Base-by-base conservation (phyloP, 2,113 vertebrate genomes). In the Triplophysa rosa region DNA sequence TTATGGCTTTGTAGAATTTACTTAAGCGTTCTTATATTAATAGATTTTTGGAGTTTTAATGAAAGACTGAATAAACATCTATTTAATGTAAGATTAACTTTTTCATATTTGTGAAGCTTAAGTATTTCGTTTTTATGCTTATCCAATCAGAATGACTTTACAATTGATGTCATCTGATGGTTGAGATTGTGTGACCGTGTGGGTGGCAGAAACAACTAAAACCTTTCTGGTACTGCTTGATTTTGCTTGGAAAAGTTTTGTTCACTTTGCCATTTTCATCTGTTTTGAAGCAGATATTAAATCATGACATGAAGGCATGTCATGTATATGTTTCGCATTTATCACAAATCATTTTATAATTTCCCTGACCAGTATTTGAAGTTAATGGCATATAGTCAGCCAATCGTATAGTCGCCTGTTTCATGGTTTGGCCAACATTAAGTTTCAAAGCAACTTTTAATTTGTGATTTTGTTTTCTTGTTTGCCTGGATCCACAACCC, bases 201-300 rank as follows among this genome's bases (percentile, higher is more conserved):
- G 68, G 49, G 70, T 73, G 70, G 70, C 70, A 73, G 29, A 73
- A 73, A 73, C 56, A 73, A 24, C 26, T 21, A 58, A 72, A 72
- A 72, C 19, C 16, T 59, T 23, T 71, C 52, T 23, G 29, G 19
- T 33, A 14, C 56, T 58, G 68, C 13, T 13, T 37, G 11, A 52
- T 17, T 52, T 52, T 52, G 49, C 49, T 52, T 58, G n/a, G n/a
- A 58, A 61, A 42, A 61, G 19, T 2, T 71, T 71, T 58, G 52
- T 58, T 71, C 13, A 29, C 17, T 70, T 56, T 1, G 19, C 52
- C 19, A 23, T 71, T 71, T 71, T 8, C 54, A 73, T 73, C n/a
- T 58, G 4, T 56, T 26, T 40, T 73, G 54, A 24, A 42, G n/a
- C 70, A 23, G 33, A 58, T 58, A 9, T 8, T 58, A 21, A 10